Evolutionary conservation across 2,888 invertebrate species (phyloP).

Genomic region (Morpho achilles): DNA sequence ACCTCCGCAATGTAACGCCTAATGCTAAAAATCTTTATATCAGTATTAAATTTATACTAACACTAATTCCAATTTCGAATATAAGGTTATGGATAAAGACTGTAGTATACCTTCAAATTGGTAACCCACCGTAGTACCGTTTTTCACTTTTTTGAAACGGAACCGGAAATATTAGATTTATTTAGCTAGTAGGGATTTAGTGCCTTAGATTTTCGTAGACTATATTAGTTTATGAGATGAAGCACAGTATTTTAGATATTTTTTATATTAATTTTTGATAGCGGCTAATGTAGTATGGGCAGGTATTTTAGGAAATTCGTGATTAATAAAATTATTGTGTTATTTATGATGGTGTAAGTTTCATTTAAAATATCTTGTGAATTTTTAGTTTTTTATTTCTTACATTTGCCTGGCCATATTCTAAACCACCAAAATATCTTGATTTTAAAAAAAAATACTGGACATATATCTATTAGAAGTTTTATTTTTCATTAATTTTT

Average conservation of each 20-base stretch:
- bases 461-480: too few species aligned
- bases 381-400: too few species aligned
- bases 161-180: background rate
- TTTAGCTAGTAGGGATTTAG: constrained; percentile 22
- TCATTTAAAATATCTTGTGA: too few species aligned
- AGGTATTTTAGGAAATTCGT: too few species aligned
- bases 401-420: too few species aligned
- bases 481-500: too few species aligned
- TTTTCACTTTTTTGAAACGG: constrained; percentile 18
- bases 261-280: constrained; percentile 8
- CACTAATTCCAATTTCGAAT: constrained; percentile 1
- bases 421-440: too few species aligned
- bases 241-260: constrained; percentile 10
- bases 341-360: too few species aligned
- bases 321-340: too few species aligned
- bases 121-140: constrained; percentile 34
- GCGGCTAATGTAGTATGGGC: background rate
- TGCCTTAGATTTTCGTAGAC: constrained; percentile 21
- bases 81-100: constrained; percentile 10
- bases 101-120: constrained; percentile 23
- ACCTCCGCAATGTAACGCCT: too few species aligned
- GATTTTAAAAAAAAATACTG: too few species aligned
- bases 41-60: too few species aligned
- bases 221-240: constrained; percentile 11
- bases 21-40: background rate